phyloP scores from a whole-genome alignment of 1,140 invertebrate genomes.

The Megalopta genalis region DNA sequence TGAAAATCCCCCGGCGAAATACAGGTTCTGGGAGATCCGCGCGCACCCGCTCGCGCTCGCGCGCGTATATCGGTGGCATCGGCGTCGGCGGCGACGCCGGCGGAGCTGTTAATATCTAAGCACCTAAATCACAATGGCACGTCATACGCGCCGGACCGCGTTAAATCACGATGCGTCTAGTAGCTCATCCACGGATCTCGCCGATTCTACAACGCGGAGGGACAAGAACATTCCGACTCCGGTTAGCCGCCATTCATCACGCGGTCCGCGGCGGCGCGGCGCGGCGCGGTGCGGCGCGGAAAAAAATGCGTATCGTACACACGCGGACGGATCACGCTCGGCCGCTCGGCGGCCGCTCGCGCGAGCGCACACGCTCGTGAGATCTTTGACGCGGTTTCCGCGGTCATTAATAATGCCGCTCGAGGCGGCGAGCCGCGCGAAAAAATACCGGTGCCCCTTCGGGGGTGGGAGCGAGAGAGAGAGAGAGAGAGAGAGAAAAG shows the following conservation, averaged over 20 bases:
- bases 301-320: constrained; percentile 58
- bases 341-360: constrained; percentile 14
- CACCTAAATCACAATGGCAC: constrained; percentile 49
- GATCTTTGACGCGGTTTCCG: constrained; percentile 62
- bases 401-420: constrained; percentile 60
- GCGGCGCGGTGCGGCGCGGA: background rate
- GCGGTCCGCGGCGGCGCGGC: constrained; percentile 7
- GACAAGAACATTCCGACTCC: constrained; percentile 54
- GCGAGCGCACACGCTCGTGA: constrained; percentile 25
- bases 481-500: too few relatives aligned
- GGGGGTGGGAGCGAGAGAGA: constrained; percentile 11
- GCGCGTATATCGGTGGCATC: background rate
- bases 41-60: constrained; percentile 13
- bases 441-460: constrained; percentile 36
- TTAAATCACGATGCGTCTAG: constrained; percentile 55
- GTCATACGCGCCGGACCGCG: constrained; percentile 42
- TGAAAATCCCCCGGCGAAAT: constrained; percentile 11
- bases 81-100: background rate
- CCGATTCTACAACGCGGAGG: constrained; percentile 37
- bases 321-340: constrained; percentile 55
- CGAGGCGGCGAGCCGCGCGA: constrained; percentile 37
- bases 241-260: constrained; percentile 59
- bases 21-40: background rate
- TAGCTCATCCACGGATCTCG: constrained; percentile 42
- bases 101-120: constrained; percentile 40